phyloP scores from a whole-genome alignment of 2,888 invertebrate species.

The Baccha elongata region DNA sequence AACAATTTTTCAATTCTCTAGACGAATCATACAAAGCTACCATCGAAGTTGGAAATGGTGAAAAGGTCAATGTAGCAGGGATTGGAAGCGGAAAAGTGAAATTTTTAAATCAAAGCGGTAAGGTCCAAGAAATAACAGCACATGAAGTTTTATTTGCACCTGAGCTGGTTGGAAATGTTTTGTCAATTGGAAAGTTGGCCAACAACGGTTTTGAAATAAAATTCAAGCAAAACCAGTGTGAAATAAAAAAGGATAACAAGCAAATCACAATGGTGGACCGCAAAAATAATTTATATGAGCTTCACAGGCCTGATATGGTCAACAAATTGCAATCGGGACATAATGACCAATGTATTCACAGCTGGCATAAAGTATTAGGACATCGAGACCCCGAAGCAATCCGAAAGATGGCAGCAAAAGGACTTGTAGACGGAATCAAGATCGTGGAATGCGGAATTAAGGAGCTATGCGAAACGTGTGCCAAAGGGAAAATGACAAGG shows the following conservation, averaged over 20 bases:
- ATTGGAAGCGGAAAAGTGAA: not conserved
- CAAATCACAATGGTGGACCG: not conserved
- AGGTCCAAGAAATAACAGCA: not conserved
- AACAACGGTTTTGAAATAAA: not conserved
- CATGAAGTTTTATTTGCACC: not conserved
- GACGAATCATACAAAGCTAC: not conserved
- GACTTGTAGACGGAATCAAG: not conserved
- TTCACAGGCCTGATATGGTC: not conserved
- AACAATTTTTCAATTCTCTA: not conserved
- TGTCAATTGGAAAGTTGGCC: not conserved
- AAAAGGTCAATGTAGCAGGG: not conserved
- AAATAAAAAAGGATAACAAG: not conserved
- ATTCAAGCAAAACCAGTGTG: not conserved
- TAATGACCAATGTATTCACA: not conserved
- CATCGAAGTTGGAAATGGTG: constrained; percentile 1
- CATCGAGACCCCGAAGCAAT: not conserved
- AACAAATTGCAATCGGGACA: not conserved
- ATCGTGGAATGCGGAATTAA: not conserved
- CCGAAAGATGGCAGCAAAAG: not conserved
- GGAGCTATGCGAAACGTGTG: not conserved
- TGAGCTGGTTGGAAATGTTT: not conserved
- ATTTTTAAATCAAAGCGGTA: not conserved
- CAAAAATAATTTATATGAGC: not conserved
- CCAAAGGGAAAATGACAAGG: not conserved
- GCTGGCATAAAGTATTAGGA: not conserved